phyloP scores from a whole-genome alignment of 2,113 vertebrate genomes.

The Centropristis striata region DNA sequence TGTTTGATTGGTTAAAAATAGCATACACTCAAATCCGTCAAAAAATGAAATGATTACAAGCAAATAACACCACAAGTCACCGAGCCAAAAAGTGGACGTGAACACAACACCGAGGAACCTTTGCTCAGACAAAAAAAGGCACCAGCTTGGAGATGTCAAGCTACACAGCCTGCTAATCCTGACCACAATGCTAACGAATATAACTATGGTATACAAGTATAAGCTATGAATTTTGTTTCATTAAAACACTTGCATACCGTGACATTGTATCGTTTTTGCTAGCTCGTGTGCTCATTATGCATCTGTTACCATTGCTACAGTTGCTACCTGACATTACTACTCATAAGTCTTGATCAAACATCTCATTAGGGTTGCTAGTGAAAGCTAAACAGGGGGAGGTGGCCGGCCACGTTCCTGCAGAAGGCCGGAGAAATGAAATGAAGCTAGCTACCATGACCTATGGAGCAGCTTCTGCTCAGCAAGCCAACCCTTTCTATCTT shows the following conservation, averaged over 20 bases:
- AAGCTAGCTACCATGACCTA: slow-evolving; percentile 31
- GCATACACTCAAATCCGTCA: no score
- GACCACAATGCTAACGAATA: neutral
- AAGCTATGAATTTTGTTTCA: no score
- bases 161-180: neutral
- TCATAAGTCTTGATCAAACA: neutral
- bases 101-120: neutral
- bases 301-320: no score
- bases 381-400: slow-evolving; percentile 50
- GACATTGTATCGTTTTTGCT: neutral
- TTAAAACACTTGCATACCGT: neutral
- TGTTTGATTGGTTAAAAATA: no score
- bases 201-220: neutral
- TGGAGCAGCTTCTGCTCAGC: slow-evolving; percentile 18
- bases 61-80: no score
- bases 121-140: neutral
- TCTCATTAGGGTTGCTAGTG: slow-evolving; percentile 2
- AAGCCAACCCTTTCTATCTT: neutral
- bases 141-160: neutral
- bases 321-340: neutral
- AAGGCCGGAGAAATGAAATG: slow-evolving; percentile 54
- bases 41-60: no score
- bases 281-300: neutral
- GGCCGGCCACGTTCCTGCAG: slow-evolving; percentile 43
- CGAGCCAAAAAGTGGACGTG: no score